Evolutionary conservation across 2,797 vertebrate species (phyloP).

Genomic region (Pantherophis alleghaniensis): DNA sequence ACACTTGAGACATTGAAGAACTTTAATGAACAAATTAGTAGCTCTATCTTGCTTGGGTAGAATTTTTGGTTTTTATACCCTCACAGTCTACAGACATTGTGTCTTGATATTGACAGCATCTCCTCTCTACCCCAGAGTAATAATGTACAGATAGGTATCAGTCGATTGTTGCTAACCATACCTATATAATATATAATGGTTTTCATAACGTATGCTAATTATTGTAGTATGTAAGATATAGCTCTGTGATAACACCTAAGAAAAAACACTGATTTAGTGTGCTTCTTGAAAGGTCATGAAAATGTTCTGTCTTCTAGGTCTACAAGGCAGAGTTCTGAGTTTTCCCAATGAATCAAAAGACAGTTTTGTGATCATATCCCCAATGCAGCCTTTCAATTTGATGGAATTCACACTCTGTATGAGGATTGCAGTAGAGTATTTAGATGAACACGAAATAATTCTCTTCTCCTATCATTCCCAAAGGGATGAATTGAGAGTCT

Average conservation of each 20-base stretch:
- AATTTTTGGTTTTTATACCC: not conserved
- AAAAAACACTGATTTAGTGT: not conserved
- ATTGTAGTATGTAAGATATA: not conserved
- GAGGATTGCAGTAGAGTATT: slow-evolving; percentile 75
- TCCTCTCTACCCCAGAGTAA: not conserved
- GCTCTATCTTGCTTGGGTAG: not conserved
- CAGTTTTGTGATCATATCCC: slow-evolving; percentile 75
- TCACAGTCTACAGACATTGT: not conserved
- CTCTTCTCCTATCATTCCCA: slow-evolving; percentile 79
- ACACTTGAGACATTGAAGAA: not conserved
- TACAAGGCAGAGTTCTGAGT: slow-evolving; percentile 72
- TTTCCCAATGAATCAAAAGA: slow-evolving; percentile 79
- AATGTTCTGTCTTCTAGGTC: slow-evolving; percentile 18
- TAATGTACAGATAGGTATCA: not conserved
- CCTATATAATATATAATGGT: not conserved
- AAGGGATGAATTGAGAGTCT: slow-evolving; percentile 29
- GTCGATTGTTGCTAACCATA: not conserved
- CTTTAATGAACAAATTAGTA: not conserved
- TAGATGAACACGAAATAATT: slow-evolving; percentile 75
- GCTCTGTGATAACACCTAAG: not conserved
- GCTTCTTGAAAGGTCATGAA: not conserved
- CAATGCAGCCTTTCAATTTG: slow-evolving; percentile 72
- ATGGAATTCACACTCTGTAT: slow-evolving; percentile 78
- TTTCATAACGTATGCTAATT: not conserved
- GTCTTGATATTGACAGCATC: not conserved